A percentile compares a stretch with the other conserved stretches of the same genome.
These are phyloP conservation scores for Globicephala melas DNA, from an alignment of 2,113 vertebrate genomes.

Conservation along the genomic window DNA sequence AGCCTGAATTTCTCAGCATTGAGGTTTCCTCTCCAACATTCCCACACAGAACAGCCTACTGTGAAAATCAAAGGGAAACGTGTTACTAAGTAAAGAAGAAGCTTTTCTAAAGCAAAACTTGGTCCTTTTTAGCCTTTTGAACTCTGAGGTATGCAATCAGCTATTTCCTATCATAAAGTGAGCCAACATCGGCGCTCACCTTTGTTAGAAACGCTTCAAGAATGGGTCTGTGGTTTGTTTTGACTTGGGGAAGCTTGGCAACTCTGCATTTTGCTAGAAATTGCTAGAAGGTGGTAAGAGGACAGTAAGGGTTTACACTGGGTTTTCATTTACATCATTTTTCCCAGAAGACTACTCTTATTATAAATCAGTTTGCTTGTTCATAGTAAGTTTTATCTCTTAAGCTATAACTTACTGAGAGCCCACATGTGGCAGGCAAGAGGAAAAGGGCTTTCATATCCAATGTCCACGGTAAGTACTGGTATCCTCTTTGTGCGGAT, in stretches of 20 bases:
- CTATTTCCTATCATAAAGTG: conserved; percentile 82
- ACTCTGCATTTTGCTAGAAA: neutral
- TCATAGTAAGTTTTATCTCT: neutral
- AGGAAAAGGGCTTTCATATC: neutral
- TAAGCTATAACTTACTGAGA: neutral
- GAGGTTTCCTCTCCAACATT: conserved; percentile 87
- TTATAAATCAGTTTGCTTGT: neutral
- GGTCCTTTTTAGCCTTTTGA: conserved; percentile 84
- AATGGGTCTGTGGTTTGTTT: conserved; percentile 1
- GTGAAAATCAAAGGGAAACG: conserved; percentile 87
- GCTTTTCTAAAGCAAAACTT: conserved; percentile 81
- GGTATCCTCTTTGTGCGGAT: no score
- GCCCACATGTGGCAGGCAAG: neutral
- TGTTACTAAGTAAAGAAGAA: conserved; percentile 85
- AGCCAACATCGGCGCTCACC: conserved; percentile 31
- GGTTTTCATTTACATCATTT: neutral
- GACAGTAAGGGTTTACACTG: neutral
- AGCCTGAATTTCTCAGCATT: conserved; percentile 81
- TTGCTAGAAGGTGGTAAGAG: neutral
- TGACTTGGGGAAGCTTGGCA: neutral
- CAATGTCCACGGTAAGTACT: neutral
- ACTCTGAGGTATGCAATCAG: conserved; percentile 80
- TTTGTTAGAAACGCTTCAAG: conserved; percentile 33
- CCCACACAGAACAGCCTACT: conserved; percentile 86
- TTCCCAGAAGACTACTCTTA: neutral